Evolutionary conservation across 2,113 vertebrate genomes (phyloP).

Genomic region (Neopipo cinnamomea): DNA sequence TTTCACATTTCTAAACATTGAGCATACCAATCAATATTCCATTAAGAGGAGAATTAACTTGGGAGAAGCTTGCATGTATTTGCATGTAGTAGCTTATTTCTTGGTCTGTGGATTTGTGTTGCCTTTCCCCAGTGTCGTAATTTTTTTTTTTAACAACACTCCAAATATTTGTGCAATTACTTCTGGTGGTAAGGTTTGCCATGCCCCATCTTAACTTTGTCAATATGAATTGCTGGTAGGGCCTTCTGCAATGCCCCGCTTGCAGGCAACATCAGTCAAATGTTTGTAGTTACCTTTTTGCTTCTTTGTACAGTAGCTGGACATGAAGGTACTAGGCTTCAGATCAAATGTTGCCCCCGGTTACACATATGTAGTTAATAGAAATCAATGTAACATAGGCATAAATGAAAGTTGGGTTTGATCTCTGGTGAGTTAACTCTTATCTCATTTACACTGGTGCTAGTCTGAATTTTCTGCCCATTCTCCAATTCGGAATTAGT

Average conservation of each 20-base stretch:
- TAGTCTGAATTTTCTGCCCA: not conserved
- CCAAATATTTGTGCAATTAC: constrained; percentile 25
- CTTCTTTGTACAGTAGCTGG: constrained; percentile 18
- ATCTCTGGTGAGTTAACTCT: not conserved
- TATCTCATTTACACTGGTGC: not conserved
- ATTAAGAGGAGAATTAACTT: constrained; percentile 60
- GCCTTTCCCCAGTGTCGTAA: not conserved
- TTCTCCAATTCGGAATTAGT: not conserved
- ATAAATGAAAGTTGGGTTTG: constrained; percentile 29
- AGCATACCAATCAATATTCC: constrained; percentile 48
- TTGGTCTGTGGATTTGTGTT: constrained; percentile 18
- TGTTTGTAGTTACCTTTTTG: constrained; percentile 20
- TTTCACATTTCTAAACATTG: constrained; percentile 45
- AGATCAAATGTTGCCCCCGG: constrained; percentile 49
- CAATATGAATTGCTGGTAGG: not conserved
- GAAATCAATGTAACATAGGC: constrained; percentile 18
- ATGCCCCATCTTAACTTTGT: not conserved
- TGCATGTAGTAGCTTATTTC: constrained; percentile 50
- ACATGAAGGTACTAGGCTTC: constrained; percentile 7
- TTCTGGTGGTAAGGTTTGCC: not conserved
- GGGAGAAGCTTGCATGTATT: constrained; percentile 57
- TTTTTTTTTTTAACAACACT: not conserved
- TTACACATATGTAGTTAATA: constrained; percentile 34
- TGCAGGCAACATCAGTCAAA: constrained; percentile 11
- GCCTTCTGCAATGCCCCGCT: not conserved